A percentile compares a stretch with the other conserved stretches of the same genome.
These are phyloP conservation scores for Sebastes taczanowskii DNA, from an alignment of 2,797 vertebrate species.

Conservation along the genomic window DNA sequence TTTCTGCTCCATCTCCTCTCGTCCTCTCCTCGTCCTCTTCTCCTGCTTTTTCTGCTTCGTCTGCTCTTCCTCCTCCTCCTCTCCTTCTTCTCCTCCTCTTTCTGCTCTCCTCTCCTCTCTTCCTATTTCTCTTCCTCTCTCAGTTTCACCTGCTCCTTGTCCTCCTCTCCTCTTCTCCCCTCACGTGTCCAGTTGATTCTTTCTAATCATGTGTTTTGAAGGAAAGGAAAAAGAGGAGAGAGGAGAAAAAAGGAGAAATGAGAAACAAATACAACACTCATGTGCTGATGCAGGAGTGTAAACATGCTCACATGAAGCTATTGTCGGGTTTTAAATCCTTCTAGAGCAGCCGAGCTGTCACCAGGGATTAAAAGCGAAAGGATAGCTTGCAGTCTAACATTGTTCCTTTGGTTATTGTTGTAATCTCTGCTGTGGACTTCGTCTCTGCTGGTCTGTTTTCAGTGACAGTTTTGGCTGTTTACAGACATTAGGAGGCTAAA, in stretches of 20 bases:
- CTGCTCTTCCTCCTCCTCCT: background rate
- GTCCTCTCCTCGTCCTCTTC: background rate
- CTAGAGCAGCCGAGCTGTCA: background rate
- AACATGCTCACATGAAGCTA: background rate
- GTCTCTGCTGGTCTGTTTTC: background rate
- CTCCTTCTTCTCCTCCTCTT: background rate
- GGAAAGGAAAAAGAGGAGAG: background rate
- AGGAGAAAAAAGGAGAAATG: no score
- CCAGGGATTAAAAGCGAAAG: slow-evolving; percentile 18
- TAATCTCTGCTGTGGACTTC: background rate
- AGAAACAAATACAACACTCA: background rate
- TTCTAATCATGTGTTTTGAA: background rate
- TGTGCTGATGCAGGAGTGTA: background rate
- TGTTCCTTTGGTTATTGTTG: background rate
- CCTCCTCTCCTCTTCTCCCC: background rate
- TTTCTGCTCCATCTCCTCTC: background rate
- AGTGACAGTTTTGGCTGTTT: background rate
- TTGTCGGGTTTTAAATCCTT: slow-evolving; percentile 1
- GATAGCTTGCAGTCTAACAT: background rate
- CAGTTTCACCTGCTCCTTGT: background rate
- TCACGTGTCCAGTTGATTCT: background rate
- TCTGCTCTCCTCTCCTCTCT: background rate
- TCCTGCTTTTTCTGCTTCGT: background rate
- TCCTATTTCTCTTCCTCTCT: background rate
- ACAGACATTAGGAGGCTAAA: slow-evolving; percentile 7